Percentiles rank a stretch among this genome's conserved stretches.
These are phyloP conservation scores for Phacellophora camtschatica DNA, from an alignment of 30 jellyfish, hydroid and myxozoan species.

Conservation along the genomic window DNA sequence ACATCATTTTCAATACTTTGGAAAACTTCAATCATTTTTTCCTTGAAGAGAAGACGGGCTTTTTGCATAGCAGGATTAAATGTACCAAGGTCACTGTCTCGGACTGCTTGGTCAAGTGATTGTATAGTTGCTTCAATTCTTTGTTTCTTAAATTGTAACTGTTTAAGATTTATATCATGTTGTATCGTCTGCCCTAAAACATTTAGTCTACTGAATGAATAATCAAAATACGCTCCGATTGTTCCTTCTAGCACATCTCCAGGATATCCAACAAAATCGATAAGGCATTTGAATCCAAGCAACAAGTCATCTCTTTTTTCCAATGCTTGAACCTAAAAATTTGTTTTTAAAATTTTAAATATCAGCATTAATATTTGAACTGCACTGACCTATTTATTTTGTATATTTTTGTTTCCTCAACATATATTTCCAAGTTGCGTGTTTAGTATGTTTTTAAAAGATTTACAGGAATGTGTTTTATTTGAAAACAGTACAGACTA, in stretches of 20 bases:
- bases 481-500: no score
- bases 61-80: background rate
- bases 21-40: background rate
- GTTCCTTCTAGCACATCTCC: constrained; percentile 12
- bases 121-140: background rate
- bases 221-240: constrained; percentile 3
- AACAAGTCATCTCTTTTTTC: background rate
- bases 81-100: background rate
- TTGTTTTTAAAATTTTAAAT: no score
- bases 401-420: no score
- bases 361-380: no score
- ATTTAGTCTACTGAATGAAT: background rate
- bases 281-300: constrained; percentile 14
- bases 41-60: background rate
- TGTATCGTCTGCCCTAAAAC: background rate
- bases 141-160: background rate
- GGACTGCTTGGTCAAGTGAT: background rate
- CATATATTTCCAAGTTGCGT: no score
- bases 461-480: no score
- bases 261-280: constrained; percentile 14
- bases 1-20: background rate
- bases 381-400: no score
- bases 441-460: no score
- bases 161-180: background rate
- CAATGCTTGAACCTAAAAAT: constrained; percentile 6